Base-by-base conservation (phyloP, 1,140 invertebrate species). In the Antheraea pernyi region DNA sequence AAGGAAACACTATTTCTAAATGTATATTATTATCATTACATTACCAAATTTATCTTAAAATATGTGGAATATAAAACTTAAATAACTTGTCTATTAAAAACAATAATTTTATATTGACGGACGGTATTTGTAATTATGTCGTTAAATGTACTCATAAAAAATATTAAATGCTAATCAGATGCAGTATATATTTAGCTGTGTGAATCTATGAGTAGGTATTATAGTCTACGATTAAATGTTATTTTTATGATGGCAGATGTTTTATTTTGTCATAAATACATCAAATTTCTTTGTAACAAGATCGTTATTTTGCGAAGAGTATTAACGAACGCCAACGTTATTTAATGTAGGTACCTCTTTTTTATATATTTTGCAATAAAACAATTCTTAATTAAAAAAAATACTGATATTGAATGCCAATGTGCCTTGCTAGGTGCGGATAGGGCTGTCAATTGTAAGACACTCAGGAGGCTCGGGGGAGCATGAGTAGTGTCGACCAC, bases 171-270 rank as follows among this genome's bases (percentile, higher is more conserved):
- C 46, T 53, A 53, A 53, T 53, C 10, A 53, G 6, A 53, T 53
- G 16, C 16, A 53, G 13, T 53, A 53, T 53, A 0, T 53, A 16
- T 53, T 53, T 53, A 16, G 39, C n/a, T 46, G 19, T 22, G 59
- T 53, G n/a, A 22, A 65, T 39, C 39, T 65, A 19, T 46, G 19
- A 19, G 22, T 30, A 30, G 22, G 4, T 30, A 30, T 30, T 30
- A 30, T 30, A 30, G 22, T 30, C 46, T 36, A 46, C 6, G 64
- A 36, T 19, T 65, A 39, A 19, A 48, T 18, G 37, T 10, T 13
- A 48, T 18, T 63, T 65, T 65, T 65, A 65, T 19, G 46, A 22
- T 46, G 46, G 64, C 76, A 79, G 76, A 81, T 77, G 68, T 67
- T 58, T 64, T 73, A 68, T 76, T 74, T 53, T 13, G 46, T 53